Percentiles rank a stretch among this genome's conserved stretches.
Evolutionary conservation across 2,113 vertebrate genomes (phyloP).

Genomic region (Apteryx owenii): DNA sequence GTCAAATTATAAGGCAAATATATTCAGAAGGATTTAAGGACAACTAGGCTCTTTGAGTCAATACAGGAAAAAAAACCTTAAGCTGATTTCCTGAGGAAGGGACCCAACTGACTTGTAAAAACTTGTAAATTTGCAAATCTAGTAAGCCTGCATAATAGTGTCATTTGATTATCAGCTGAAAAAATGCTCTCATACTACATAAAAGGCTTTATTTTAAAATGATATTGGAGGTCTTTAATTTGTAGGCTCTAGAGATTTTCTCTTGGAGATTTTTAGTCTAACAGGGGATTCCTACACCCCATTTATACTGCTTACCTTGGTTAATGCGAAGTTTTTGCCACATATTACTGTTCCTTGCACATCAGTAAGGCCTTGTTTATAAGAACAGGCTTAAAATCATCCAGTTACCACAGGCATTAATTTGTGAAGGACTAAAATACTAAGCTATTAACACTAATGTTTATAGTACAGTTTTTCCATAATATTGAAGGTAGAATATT

Average conservation of each 20-base stretch:
- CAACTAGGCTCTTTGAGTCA: conserved; percentile 82
- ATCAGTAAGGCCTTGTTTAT: conserved; percentile 73
- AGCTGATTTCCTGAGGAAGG: conserved; percentile 85
- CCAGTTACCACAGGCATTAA: conserved; percentile 71
- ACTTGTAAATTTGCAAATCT: conserved; percentile 84
- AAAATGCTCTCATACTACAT: conserved; percentile 73
- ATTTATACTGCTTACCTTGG: conserved; percentile 73
- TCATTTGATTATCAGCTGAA: conserved; percentile 82
- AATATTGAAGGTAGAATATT: neutral
- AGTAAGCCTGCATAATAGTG: conserved; percentile 81
- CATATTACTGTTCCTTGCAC: conserved; percentile 66
- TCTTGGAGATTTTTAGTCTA: conserved; percentile 69
- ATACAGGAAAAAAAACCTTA: conserved; percentile 78
- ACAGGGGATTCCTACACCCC: conserved; percentile 67
- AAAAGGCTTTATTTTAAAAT: conserved; percentile 82
- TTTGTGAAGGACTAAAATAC: conserved; percentile 71
- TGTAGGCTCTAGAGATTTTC: conserved; percentile 74
- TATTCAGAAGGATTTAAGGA: conserved; percentile 82
- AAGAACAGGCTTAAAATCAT: conserved; percentile 69
- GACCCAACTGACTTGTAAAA: conserved; percentile 84
- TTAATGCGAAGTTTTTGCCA: conserved; percentile 71
- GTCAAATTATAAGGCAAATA: conserved; percentile 82
- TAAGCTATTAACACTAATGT: conserved; percentile 58
- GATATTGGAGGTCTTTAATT: conserved; percentile 79
- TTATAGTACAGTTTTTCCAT: conserved; percentile 41